A percentile compares a stretch with the other conserved stretches of the same genome.
Conservation (phyloP, 2,113 vertebrate genomes). For the Calyptommatus sinebrachiatus region DNA sequence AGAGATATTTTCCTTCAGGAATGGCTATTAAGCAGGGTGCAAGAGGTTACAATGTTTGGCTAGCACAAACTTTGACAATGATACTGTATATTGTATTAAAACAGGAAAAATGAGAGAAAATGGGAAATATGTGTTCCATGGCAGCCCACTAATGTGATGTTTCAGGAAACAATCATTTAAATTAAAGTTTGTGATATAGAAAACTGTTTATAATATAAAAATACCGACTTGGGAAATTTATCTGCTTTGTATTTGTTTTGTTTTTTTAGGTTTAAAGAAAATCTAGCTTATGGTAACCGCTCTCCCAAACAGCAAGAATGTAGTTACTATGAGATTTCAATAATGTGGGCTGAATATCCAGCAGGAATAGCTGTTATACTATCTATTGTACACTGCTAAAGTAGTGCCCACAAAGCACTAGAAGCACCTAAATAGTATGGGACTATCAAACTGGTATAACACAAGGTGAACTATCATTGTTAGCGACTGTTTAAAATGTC, state of each 20-base stretch:
- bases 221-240: conserved; percentile 4
- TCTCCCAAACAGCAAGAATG: too few relatives aligned
- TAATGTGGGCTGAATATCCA: too few relatives aligned
- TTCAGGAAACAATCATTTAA: background rate
- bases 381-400: too few relatives aligned
- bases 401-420: too few relatives aligned
- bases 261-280: background rate
- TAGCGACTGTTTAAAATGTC: too few relatives aligned
- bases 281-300: conserved; percentile 15
- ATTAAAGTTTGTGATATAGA: conserved; percentile 29
- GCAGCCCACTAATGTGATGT: conserved; percentile 24
- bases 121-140: background rate
- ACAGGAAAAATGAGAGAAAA: conserved; percentile 1
- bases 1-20: conserved; percentile 76
- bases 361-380: too few relatives aligned
- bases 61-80: conserved; percentile 60
- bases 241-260: background rate
- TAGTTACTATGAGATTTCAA: too few relatives aligned
- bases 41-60: conserved; percentile 80
- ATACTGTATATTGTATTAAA: conserved; percentile 19
- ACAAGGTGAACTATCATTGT: too few relatives aligned
- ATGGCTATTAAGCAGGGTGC: conserved; percentile 72
- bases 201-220: conserved; percentile 10
- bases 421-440: too few relatives aligned
- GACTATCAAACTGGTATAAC: too few relatives aligned